phyloP scores from a whole-genome alignment of 2,888 invertebrate genomes.

The Drosophila phalerata region DNA sequence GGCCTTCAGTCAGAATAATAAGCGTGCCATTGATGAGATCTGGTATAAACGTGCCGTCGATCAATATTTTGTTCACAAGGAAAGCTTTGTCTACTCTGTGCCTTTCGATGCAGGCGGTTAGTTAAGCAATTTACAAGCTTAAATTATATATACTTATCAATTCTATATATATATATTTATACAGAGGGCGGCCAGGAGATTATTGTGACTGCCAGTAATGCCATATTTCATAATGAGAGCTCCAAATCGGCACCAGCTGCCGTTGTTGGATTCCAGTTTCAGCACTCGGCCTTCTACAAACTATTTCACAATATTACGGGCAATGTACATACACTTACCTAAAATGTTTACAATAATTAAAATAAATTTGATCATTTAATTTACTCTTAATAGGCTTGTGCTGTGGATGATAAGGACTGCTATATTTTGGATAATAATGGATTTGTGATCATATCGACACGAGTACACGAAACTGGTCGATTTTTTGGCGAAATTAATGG shows the following conservation, averaged over 20 bases:
- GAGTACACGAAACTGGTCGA: constrained; percentile 90
- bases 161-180: neutral
- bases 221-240: constrained; percentile 90
- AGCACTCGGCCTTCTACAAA: constrained; percentile 90
- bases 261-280: constrained; percentile 92
- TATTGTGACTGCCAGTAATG: constrained; percentile 94
- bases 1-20: constrained; percentile 90
- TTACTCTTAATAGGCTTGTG: constrained; percentile 85
- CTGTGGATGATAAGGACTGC: constrained; percentile 90
- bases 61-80: constrained; percentile 91
- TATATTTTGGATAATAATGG: constrained; percentile 96
- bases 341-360: neutral
- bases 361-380: neutral
- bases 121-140: neutral
- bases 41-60: constrained; percentile 96
- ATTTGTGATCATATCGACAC: constrained; percentile 92
- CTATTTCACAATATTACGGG: constrained; percentile 93
- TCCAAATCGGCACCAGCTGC: constrained; percentile 89
- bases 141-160: neutral
- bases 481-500: constrained; percentile 95
- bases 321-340: constrained; percentile 86
- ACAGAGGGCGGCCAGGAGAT: constrained; percentile 86
- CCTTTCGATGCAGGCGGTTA: constrained; percentile 88
- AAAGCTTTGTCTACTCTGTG: constrained; percentile 93
- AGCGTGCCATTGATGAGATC: constrained; percentile 93